These are phyloP conservation scores for Stegana nigrithorax DNA, from an alignment of 2,888 invertebrate species.

Conservation along the genomic window DNA sequence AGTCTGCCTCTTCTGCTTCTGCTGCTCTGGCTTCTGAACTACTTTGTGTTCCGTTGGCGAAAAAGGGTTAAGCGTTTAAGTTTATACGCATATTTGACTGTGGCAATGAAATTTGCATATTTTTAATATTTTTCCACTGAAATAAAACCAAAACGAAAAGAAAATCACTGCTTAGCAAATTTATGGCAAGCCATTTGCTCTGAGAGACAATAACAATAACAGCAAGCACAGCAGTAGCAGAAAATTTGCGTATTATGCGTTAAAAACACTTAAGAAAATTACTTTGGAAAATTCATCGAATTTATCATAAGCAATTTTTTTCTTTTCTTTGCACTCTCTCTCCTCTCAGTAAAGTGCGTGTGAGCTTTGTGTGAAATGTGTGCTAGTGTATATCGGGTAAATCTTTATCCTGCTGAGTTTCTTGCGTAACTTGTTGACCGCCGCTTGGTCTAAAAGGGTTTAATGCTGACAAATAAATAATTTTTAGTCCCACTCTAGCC, in stretches of 20 bases:
- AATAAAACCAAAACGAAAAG: background rate
- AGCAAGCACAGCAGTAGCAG: background rate
- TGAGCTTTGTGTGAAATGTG: too few relatives aligned
- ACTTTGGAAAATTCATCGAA: conserved; percentile 40
- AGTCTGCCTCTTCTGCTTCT: too few relatives aligned
- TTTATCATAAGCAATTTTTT: conserved; percentile 35
- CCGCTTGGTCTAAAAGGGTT: too few relatives aligned
- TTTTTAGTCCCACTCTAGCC: too few relatives aligned
- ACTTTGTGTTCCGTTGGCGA: conserved; percentile 31
- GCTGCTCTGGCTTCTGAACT: too few relatives aligned
- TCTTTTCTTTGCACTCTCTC: too few relatives aligned
- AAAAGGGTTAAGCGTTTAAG: conserved; percentile 48
- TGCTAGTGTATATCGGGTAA: too few relatives aligned
- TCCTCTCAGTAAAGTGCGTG: too few relatives aligned
- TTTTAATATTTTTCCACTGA: conserved; percentile 52
- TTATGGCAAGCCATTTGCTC: conserved; percentile 1
- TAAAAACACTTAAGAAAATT: conserved; percentile 57
- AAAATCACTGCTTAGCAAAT: background rate
- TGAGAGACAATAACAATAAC: background rate
- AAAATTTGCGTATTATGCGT: conserved; percentile 44
- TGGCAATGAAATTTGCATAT: conserved; percentile 56
- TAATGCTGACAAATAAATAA: too few relatives aligned
- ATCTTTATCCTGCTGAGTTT: too few relatives aligned
- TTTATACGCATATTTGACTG: conserved; percentile 22
- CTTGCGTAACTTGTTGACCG: too few relatives aligned